A percentile compares a stretch with the other conserved stretches of the same genome.
Conservation (phyloP, 1,140 invertebrate species). For the Papilio polyxenes region DNA sequence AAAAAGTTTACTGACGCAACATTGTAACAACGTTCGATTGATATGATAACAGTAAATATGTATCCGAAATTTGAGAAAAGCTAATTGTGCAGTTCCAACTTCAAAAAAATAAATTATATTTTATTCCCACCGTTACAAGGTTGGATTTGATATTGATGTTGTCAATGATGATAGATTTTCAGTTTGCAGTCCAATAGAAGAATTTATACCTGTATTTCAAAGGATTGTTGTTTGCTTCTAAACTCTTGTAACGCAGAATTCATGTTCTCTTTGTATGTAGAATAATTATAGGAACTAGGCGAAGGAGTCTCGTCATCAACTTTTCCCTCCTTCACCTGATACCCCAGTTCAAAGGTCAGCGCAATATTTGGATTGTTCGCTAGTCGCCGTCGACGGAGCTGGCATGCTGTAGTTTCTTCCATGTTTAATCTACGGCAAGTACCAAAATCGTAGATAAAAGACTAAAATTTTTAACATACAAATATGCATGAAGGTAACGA, state of each 20-base stretch:
- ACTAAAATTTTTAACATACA: too few relatives aligned
- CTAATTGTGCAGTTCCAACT: too few relatives aligned
- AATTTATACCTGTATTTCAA: conserved; percentile 74
- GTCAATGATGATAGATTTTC: too few relatives aligned
- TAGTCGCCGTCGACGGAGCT: conserved; percentile 65
- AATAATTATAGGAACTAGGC: conserved; percentile 54
- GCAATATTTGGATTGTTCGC: conserved; percentile 67
- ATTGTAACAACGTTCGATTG: too few relatives aligned
- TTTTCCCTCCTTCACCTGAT: conserved; percentile 65
- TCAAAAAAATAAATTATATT: too few relatives aligned
- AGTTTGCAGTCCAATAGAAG: not conserved
- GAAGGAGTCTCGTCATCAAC: conserved; percentile 70
- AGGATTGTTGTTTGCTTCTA: conserved; percentile 78
- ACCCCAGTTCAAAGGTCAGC: conserved; percentile 69
- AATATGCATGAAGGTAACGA: too few relatives aligned
- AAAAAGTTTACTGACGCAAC: too few relatives aligned
- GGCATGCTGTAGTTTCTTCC: conserved; percentile 64
- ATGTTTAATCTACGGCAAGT: conserved; percentile 47
- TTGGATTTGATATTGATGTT: too few relatives aligned
- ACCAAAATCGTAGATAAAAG: not conserved
- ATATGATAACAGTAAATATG: too few relatives aligned
- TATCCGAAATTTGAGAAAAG: too few relatives aligned
- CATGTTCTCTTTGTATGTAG: conserved; percentile 38
- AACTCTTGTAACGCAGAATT: conserved; percentile 63
- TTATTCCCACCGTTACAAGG: too few relatives aligned